These are phyloP conservation scores for Crotophaga sulcirostris DNA, from an alignment of 2,113 vertebrate species.

Conservation along the genomic window DNA sequence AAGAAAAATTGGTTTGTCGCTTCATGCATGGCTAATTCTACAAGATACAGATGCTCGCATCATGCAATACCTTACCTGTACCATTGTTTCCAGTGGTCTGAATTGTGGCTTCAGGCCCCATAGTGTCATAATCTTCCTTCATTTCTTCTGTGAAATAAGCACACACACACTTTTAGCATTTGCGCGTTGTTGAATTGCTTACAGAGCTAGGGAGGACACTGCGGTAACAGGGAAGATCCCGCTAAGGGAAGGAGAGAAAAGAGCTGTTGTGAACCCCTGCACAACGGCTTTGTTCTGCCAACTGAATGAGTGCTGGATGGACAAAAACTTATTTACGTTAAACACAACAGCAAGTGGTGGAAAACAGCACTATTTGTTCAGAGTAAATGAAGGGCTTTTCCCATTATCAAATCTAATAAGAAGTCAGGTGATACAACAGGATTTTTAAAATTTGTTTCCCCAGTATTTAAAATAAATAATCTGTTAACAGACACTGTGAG, in stretches of 20 bases:
- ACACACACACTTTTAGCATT: constrained; percentile 69
- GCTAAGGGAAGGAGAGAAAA: constrained; percentile 69
- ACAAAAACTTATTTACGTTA: constrained; percentile 89
- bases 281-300: constrained; percentile 78
- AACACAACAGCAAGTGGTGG: constrained; percentile 80
- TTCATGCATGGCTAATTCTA: not conserved
- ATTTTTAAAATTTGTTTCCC: not conserved
- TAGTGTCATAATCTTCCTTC: constrained; percentile 94
- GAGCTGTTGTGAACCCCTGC: constrained; percentile 70
- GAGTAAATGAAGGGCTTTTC: constrained; percentile 65
- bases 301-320: constrained; percentile 80
- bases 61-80: constrained; percentile 85
- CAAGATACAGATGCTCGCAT: accelerated
- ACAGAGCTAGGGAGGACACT: constrained; percentile 66
- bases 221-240: constrained; percentile 65
- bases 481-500: constrained; percentile 39
- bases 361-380: constrained; percentile 72
- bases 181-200: constrained; percentile 31
- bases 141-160: constrained; percentile 90
- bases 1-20: not conserved
- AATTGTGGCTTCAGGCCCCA: constrained; percentile 90
- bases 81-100: constrained; percentile 90
- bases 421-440: not conserved
- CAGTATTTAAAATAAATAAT: constrained; percentile 30
- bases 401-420: constrained; percentile 46